A percentile compares a stretch with the other conserved stretches of the same genome.
Evolutionary conservation across 1,140 invertebrate genomes (phyloP).

Genomic region (Drosophila novamexicana): DNA sequence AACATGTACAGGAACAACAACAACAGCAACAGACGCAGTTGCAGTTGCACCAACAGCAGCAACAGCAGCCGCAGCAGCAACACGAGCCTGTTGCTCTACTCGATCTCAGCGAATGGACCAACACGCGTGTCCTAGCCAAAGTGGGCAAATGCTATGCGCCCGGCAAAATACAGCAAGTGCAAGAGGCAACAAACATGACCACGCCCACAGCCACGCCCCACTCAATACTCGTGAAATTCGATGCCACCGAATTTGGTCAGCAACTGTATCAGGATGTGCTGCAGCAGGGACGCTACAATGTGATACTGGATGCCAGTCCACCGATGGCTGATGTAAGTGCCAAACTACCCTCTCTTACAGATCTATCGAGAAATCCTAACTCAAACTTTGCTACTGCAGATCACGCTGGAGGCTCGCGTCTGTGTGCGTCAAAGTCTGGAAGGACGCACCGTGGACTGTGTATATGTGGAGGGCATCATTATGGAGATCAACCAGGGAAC

Average conservation of each 20-base stretch:
- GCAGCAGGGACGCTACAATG: constrained; percentile 91
- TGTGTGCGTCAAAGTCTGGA: constrained; percentile 85
- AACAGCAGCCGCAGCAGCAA: constrained; percentile 29
- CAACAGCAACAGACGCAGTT: constrained; percentile 36
- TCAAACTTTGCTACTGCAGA: constrained; percentile 64
- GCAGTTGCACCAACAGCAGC: constrained; percentile 80
- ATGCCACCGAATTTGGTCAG: constrained; percentile 86
- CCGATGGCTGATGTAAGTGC: constrained; percentile 86
- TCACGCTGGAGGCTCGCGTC: constrained; percentile 85
- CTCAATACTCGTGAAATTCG: constrained; percentile 91
- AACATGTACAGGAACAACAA: constrained; percentile 88
- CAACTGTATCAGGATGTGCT: constrained; percentile 89
- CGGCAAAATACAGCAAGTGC: constrained; percentile 88
- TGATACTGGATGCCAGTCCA: constrained; percentile 97
- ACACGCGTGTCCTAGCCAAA: constrained; percentile 95
- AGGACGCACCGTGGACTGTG: constrained; percentile 84
- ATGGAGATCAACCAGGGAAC: constrained; percentile 89
- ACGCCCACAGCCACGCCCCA: constrained; percentile 70
- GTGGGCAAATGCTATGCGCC: constrained; percentile 92
- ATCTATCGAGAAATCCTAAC: too few relatives aligned
- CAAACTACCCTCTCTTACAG: not conserved
- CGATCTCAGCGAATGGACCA: constrained; percentile 95
- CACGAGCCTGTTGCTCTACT: constrained; percentile 84
- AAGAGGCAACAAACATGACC: constrained; percentile 84
- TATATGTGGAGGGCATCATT: constrained; percentile 94